Conservation (phyloP, 2,113 vertebrate species). For the Cephalopterus ornatus region DNA sequence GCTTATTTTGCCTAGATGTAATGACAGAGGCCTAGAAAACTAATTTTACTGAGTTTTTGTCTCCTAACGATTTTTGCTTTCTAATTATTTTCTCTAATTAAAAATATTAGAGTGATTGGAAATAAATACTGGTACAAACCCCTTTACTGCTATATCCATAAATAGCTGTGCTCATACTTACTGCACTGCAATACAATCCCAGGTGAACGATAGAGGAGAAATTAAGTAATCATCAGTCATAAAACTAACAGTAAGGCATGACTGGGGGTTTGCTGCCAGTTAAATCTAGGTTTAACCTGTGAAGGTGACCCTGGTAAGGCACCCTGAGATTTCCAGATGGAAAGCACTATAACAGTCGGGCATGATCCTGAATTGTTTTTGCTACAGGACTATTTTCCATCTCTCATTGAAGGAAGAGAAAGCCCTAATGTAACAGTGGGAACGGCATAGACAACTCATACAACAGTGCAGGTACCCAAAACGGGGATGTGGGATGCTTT, state of each 20-base stretch:
- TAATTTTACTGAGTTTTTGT: not conserved
- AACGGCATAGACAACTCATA: not conserved
- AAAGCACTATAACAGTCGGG: not conserved
- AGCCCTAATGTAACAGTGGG: not conserved
- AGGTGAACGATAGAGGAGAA: not conserved
- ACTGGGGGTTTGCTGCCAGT: not conserved
- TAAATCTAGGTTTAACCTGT: not conserved
- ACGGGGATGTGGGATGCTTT: not conserved
- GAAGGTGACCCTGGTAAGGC: not conserved
- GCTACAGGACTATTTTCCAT: not conserved
- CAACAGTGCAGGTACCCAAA: rapidly evolving
- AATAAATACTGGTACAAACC: not conserved
- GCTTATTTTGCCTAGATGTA: not conserved
- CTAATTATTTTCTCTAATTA: not conserved
- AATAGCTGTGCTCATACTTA: not conserved
- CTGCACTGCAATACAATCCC: not conserved
- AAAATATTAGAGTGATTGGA: not conserved
- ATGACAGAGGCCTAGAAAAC: not conserved
- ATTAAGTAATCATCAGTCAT: not conserved
- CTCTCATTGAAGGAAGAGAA: not conserved
- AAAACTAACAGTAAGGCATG: not conserved
- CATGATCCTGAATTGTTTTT: rapidly evolving
- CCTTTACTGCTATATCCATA: not conserved
- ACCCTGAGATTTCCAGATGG: not conserved
- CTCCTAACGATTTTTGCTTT: not conserved